These are phyloP conservation scores for Menura novaehollandiae DNA, from an alignment of 2,113 vertebrate genomes.

Conservation along the genomic window DNA sequence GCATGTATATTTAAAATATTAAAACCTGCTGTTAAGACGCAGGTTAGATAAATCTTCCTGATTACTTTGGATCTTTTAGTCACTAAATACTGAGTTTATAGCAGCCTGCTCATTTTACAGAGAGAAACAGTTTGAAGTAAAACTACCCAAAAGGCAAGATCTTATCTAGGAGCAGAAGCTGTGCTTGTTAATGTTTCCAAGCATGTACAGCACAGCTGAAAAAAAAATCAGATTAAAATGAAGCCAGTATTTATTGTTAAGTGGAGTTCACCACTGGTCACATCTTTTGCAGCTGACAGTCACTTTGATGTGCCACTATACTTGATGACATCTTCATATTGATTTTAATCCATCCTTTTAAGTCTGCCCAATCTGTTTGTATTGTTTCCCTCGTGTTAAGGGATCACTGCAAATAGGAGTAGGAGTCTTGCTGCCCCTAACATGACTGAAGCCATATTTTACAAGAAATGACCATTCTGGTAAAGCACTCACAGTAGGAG, in stretches of 20 bases:
- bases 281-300: background rate
- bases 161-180: background rate
- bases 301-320: background rate
- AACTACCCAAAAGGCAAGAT: background rate
- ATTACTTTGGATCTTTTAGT: background rate
- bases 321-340: background rate
- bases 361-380: background rate
- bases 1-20: background rate
- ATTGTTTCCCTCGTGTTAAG: background rate
- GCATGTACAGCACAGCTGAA: background rate
- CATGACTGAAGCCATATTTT: background rate
- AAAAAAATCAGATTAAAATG: background rate
- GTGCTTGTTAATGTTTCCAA: background rate
- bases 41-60: background rate
- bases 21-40: background rate
- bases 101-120: background rate
- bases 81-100: background rate
- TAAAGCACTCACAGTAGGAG: background rate
- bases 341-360: background rate
- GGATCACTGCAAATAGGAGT: background rate
- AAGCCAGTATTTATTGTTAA: background rate
- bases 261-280: background rate
- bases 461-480: background rate
- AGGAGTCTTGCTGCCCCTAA: background rate
- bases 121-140: background rate